These are phyloP conservation scores for Diabrotica undecimpunctata DNA, from an alignment of 1,140 invertebrate genomes.

Conservation along the genomic window DNA sequence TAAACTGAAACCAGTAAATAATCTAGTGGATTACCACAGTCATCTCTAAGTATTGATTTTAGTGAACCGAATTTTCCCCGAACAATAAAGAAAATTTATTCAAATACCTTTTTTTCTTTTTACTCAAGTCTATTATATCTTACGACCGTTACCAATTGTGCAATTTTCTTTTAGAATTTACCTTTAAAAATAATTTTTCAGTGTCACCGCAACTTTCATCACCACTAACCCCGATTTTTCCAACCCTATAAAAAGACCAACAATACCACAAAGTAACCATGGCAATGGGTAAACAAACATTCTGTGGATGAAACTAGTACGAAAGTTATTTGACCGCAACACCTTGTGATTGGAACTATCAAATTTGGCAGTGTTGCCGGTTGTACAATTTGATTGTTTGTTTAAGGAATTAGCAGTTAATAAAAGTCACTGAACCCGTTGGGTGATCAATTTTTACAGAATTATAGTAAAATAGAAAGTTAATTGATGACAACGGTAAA, in stretches of 20 bases:
- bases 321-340: neutral
- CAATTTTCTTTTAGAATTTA: neutral
- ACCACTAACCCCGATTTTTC: conserved; percentile 2
- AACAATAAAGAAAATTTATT: neutral
- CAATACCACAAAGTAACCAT: neutral
- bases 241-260: neutral
- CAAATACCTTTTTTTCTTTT: too few species aligned
- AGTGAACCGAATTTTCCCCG: neutral
- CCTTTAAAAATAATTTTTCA: conserved; percentile 1
- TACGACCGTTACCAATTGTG: neutral
- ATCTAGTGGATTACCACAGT: neutral
- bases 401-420: too few species aligned
- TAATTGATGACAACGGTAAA: too few species aligned
- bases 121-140: neutral
- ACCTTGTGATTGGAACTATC: neutral
- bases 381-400: neutral
- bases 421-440: too few species aligned
- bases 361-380: neutral
- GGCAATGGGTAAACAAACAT: neutral
- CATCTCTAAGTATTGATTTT: neutral
- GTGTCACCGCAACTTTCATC: neutral
- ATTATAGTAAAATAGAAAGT: too few species aligned
- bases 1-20: neutral
- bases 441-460: too few species aligned
- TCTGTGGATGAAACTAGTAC: neutral